phyloP scores from a whole-genome alignment of 1,140 invertebrate species.

The Potamilus streckersoni region DNA sequence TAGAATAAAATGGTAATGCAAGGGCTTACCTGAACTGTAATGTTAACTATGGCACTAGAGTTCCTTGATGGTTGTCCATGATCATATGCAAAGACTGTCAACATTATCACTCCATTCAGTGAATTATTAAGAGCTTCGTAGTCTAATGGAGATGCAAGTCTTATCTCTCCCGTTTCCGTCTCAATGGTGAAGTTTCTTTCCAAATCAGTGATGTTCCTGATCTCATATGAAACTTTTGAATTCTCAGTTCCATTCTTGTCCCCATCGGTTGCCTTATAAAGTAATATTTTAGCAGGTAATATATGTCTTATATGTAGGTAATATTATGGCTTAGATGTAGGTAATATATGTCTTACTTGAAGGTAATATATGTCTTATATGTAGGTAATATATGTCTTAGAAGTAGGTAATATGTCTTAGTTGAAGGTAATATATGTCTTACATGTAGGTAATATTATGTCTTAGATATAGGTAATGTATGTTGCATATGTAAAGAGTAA shows the following conservation, averaged over 20 bases:
- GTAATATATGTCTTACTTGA: no score
- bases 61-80: neutral
- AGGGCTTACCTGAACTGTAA: conserved; percentile 12
- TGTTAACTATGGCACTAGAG: neutral
- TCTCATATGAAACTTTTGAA: neutral
- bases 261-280: conserved; percentile 8
- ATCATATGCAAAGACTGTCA: conserved; percentile 1
- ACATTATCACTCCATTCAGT: neutral
- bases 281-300: neutral
- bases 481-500: no score
- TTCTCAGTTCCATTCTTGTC: neutral
- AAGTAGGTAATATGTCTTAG: no score
- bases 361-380: no score
- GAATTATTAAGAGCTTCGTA: conserved; percentile 1
- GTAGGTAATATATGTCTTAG: no score
- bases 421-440: no score
- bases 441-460: no score
- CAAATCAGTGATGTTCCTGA: neutral
- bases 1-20: neutral
- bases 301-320: no score
- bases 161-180: neutral
- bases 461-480: no score
- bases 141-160: neutral
- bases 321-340: no score
- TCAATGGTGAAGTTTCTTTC: conserved; percentile 2